Base-by-base conservation (phyloP, 2,797 vertebrate genomes). In the Lepidocolaptes lacrymiger region DNA sequence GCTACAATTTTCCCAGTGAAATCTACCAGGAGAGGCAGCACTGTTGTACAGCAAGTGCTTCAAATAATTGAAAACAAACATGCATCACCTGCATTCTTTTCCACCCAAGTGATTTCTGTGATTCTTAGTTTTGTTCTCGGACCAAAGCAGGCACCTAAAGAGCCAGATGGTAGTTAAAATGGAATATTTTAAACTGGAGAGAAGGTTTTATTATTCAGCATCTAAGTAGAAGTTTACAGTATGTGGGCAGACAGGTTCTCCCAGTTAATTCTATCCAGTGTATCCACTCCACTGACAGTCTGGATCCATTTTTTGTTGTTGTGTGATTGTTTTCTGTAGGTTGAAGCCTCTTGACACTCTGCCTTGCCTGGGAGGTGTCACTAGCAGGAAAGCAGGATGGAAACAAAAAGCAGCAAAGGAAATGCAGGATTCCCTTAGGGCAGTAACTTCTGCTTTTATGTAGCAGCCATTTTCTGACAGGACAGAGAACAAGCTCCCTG, bases 381-480 rank as follows among this genome's bases (percentile, higher is more conserved):
- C 52, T 59, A 81, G 46, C 64, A 87, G 76, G 58, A 82, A 85
- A 72, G 74, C 34, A 51, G 52, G 86, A 77, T 41, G 39, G 88
- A 80, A 92, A 71, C 66, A 68, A 77, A 91, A 76, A 59, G 10
- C 16, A 84, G 72, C 49, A 85, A 72, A 94, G 91, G 48, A 96
- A 95, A 94, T 20, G 51, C 43, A 62, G 30, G 49, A 92, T 94
- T 92, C 91, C 95, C 93, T 86, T 14, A 41, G 58, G 92, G 93
- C 84, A 93, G 4, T 82, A 94, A 82, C 58, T 88, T 89, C 34
- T 75, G 34, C 62, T 94, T 95, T 94, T 81, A 93, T 81, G 93
- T 92, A 92, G 52, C 62, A 95, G 94, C 89, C 94, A 72, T 95
- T 95, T 96, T 91, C 84, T 97, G 88, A 93, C 91, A 94, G 85